Conservation (phyloP, 2,797 vertebrate species). For the Dermochelys coriacea region DNA sequence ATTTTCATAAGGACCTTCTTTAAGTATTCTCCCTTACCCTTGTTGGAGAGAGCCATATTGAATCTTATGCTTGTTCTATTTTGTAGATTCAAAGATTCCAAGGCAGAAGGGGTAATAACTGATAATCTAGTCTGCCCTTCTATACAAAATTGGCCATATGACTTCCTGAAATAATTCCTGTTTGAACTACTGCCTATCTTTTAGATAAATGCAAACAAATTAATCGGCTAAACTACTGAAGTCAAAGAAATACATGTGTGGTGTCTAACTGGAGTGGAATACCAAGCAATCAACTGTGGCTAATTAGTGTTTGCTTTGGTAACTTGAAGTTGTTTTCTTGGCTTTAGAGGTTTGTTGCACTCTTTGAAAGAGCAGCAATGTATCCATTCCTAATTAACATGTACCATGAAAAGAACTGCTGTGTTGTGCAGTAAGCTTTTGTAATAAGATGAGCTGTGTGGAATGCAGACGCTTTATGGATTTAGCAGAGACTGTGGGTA, state of each 20-base stretch:
- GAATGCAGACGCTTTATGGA: constrained; percentile 69
- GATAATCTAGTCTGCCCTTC: not conserved
- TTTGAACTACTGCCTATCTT: not conserved
- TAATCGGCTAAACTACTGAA: constrained; percentile 11
- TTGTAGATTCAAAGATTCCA: not conserved
- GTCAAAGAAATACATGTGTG: constrained; percentile 19
- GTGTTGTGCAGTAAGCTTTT: constrained; percentile 66
- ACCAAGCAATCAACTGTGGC: not conserved
- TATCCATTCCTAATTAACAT: not conserved
- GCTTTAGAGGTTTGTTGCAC: not conserved
- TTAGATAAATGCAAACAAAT: constrained; percentile 22
- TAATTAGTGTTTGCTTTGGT: constrained; percentile 16
- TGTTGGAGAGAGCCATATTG: not conserved
- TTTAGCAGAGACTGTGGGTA: constrained; percentile 52
- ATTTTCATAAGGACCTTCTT: not conserved
- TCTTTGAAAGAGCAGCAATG: constrained; percentile 29
- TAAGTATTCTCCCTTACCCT: not conserved
- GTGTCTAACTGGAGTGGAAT: not conserved
- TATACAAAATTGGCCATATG: not conserved
- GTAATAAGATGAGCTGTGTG: constrained; percentile 44
- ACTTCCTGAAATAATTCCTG: not conserved
- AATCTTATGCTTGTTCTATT: not conserved
- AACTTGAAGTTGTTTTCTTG: not conserved
- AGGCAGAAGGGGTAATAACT: not conserved
- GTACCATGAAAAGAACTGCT: constrained; percentile 41